Conservation (phyloP, 2,797 vertebrate genomes). For the Danionella dracula region DNA sequence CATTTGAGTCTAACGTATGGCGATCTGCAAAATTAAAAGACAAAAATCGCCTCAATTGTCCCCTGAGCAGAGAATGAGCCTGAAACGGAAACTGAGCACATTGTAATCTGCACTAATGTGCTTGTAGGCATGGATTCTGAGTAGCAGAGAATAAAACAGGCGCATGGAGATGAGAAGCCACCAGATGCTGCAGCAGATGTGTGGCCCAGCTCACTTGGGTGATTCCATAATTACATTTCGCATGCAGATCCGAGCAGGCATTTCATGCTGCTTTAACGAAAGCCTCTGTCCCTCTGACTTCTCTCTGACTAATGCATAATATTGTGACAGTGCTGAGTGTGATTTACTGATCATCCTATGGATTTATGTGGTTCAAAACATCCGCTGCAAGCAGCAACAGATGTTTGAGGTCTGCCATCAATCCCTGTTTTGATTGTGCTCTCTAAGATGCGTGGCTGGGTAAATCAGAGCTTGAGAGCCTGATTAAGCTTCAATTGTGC, state of each 20-base stretch:
- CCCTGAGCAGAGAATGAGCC: constrained; percentile 62
- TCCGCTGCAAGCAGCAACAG: constrained; percentile 22
- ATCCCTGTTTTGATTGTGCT: constrained; percentile 14
- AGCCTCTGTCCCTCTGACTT: constrained; percentile 21
- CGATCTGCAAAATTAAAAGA: constrained; percentile 34
- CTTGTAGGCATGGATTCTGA: constrained; percentile 75
- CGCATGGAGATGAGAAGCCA: constrained; percentile 53
- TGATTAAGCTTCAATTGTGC: constrained; percentile 5
- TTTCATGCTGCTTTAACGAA: constrained; percentile 34
- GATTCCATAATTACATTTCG: constrained; percentile 75
- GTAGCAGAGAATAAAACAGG: constrained; percentile 58
- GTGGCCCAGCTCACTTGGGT: constrained; percentile 56
- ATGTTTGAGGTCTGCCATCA: constrained; percentile 23
- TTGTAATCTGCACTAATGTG: constrained; percentile 77
- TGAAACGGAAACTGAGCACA: constrained; percentile 70
- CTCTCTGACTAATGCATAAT: constrained; percentile 43
- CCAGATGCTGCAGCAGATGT: constrained; percentile 79
- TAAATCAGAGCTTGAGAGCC: constrained; percentile 3
- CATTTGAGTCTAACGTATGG: constrained; percentile 18
- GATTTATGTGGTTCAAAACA: constrained; percentile 19
- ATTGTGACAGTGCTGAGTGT: constrained; percentile 40
- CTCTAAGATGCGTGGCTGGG: background rate
- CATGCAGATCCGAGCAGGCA: constrained; percentile 59
- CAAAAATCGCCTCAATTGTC: constrained; percentile 47
- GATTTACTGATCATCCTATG: constrained; percentile 40